Evolutionary conservation across 2,797 vertebrate genomes (phyloP).

Genomic region (Clarias laeviceps): DNA sequence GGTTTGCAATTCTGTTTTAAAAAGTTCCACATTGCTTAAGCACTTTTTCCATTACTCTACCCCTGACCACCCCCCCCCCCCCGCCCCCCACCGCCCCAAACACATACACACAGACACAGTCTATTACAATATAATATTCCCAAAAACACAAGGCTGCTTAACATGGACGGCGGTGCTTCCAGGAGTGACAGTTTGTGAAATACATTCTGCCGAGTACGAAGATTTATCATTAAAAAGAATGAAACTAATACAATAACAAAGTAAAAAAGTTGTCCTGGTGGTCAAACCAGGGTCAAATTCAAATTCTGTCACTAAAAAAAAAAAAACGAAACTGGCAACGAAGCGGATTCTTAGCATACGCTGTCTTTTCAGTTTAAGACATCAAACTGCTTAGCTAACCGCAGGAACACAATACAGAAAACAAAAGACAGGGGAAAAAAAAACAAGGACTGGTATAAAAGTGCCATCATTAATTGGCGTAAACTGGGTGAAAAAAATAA

Average conservation of each 20-base stretch:
- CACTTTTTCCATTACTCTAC: not conserved
- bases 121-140: constrained; percentile 13
- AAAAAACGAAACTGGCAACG: constrained; percentile 18
- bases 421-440: constrained; percentile 28
- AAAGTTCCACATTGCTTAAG: constrained; percentile 21
- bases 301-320: constrained; percentile 35
- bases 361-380: constrained; percentile 38
- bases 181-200: constrained; percentile 29
- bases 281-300: constrained; percentile 17
- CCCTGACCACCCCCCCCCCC: too few species aligned
- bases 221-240: constrained; percentile 63
- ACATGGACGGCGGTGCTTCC: constrained; percentile 14
- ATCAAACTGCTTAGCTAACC: constrained; percentile 55
- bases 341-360: constrained; percentile 23
- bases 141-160: not conserved
- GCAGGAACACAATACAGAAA: constrained; percentile 55
- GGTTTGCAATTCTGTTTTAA: constrained; percentile 14
- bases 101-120: too few species aligned
- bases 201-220: constrained; percentile 24
- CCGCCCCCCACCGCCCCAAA: too few species aligned
- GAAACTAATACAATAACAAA: constrained; percentile 41
- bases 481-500: constrained; percentile 24
- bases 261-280: constrained; percentile 18
- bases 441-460: not conserved
- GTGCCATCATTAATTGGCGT: not conserved